Conservation (phyloP, 2,888 invertebrate species). For the Cryptocephalus moraei region DNA sequence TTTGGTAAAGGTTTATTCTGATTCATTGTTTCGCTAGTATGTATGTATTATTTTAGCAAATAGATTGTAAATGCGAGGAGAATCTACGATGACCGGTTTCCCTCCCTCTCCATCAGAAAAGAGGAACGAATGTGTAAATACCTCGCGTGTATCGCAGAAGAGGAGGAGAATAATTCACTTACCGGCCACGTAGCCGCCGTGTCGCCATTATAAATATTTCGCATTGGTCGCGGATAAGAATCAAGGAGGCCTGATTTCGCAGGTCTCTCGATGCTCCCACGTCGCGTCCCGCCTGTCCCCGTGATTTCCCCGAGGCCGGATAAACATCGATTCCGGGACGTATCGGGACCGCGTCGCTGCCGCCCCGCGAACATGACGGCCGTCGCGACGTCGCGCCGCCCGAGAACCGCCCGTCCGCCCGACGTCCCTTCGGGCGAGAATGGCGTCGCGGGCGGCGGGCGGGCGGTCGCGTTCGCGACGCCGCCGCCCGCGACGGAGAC, state of each 20-base stretch:
- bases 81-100: no score
- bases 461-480: background rate
- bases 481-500: background rate
- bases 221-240: background rate
- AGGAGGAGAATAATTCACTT: no score
- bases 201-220: background rate
- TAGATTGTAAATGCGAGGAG: no score
- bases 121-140: no score
- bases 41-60: no score
- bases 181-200: no score
- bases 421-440: background rate
- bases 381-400: background rate
- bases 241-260: background rate
- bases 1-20: no score
- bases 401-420: slow-evolving; percentile 1
- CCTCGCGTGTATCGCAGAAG: no score
- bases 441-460: slow-evolving; percentile 1
- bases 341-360: slow-evolving; percentile 31
- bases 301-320: slow-evolving; percentile 39
- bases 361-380: background rate
- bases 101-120: no score
- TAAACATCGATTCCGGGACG: slow-evolving; percentile 41
- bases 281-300: slow-evolving; percentile 9
- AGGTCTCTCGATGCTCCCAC: background rate
- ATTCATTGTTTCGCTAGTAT: no score